Evolutionary conservation across 2,888 invertebrate species (phyloP), one percentile per base, ranked within the genome.

Genomic region (Spilarctia lutea): DNA sequence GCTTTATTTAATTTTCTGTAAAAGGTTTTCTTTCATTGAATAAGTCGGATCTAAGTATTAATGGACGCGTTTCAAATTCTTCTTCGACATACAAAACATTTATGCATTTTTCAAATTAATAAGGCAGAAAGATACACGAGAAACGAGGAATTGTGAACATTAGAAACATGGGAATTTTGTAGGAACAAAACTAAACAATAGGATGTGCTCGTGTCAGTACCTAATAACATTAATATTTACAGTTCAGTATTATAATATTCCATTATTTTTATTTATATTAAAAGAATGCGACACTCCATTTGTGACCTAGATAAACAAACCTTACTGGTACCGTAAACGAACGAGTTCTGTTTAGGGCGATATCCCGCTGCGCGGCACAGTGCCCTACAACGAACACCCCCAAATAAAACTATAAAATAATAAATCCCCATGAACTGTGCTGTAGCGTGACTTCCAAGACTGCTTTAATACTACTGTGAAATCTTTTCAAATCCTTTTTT

Each of bases 401-500:
- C 11, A 20, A 87, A 88, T 90, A 89, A 89, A 90, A 88, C 89
- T 87, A 90, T 93, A 89, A 92, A 92, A 88, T 87, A 88, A 91
- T 93, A 93, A 93, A 93, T 91, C 87, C 83, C 82, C 81, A 84
- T 89, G 88, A 90, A 87, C 86, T 81, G 83, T 79, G 79, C 73
- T 84, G 75, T 91, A 74, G 90, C 91, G 91, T 92, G 91, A 91
- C 90, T 86, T 73, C 78, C 72, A 75, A 67, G 76, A 80, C 82
- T 75, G 81, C 76, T 77, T 75, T 68, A 67, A 60, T 78, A 72
- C 48, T 66, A 72, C 65, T 24, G 33, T n/a, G 69, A 20, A 56
- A 60, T 76, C 27, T 72, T 35, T n/a, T 56, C 35, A 11, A 45
- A 48, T 20, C 18, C 13, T 70, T 56, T 60, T 63, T 16, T 30